phyloP scores from a whole-genome alignment of 1,140 invertebrate genomes.

The Hyphantria cunea region DNA sequence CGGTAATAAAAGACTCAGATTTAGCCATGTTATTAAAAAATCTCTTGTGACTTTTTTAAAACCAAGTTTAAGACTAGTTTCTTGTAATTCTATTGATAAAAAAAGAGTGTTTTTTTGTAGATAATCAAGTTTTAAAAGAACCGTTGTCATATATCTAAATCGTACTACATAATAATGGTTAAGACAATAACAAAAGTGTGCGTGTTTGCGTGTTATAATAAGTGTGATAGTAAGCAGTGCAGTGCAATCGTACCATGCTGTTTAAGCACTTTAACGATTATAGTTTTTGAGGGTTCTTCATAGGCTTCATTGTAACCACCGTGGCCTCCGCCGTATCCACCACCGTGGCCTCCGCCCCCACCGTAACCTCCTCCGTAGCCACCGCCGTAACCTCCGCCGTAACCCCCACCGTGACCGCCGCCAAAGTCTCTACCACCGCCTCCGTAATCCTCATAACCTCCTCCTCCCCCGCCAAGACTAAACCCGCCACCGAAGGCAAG shows the following conservation, averaged over 20 bases:
- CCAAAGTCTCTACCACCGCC: conserved; percentile 15
- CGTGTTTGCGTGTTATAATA: no score
- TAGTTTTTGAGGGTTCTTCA: conserved; percentile 47
- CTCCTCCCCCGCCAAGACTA: conserved; percentile 25
- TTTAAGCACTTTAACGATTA: conserved; percentile 51
- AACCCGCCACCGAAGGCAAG: conserved; percentile 33
- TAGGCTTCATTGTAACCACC: conserved; percentile 23
- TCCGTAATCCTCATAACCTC: conserved; percentile 15
- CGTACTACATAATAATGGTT: no score
- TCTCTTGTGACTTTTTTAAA: no score
- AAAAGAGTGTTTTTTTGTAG: no score
- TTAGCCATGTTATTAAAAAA: no score
- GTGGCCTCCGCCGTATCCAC: conserved; percentile 3
- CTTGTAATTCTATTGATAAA: no score
- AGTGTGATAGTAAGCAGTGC: conserved; percentile 19
- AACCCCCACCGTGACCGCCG: conserved; percentile 25
- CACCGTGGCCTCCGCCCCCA: conserved; percentile 26
- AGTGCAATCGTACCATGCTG: conserved; percentile 39
- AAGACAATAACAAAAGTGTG: no score
- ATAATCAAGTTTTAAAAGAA: no score
- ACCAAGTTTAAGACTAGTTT: no score
- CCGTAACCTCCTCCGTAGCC: conserved; percentile 19
- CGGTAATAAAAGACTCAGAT: no score
- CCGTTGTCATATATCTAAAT: no score
- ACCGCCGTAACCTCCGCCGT: conserved; percentile 24